phyloP scores from a whole-genome alignment of 2,888 invertebrate species.

The Agriotes lineatus region DNA sequence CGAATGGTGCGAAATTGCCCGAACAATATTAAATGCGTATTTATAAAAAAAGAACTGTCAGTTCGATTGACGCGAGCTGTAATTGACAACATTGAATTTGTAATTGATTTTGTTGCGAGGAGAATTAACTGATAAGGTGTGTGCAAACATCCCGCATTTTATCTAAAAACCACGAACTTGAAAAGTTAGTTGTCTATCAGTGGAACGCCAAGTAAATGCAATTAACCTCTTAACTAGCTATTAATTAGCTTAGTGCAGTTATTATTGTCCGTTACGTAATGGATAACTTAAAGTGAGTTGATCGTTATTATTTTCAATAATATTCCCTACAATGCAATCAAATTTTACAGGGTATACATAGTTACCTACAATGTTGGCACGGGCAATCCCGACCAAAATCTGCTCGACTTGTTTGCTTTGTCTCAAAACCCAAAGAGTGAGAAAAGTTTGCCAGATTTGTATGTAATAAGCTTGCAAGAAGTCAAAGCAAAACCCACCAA shows the following conservation, averaged over 20 bases:
- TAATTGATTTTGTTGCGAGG: no score
- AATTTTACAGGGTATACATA: conserved; percentile 77
- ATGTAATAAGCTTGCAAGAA: conserved; percentile 89
- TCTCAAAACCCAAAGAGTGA: conserved; percentile 73
- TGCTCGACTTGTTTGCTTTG: conserved; percentile 79
- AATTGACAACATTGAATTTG: no score
- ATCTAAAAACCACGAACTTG: no score
- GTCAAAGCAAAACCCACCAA: conserved; percentile 90
- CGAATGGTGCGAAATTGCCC: no score
- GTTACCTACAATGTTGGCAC: conserved; percentile 94
- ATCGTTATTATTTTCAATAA: no score
- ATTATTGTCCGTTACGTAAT: conserved; percentile 40
- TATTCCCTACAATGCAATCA: background rate
- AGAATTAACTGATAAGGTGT: no score
- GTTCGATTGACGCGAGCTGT: no score
- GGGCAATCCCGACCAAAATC: conserved; percentile 77
- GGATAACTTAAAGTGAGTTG: conserved; percentile 54
- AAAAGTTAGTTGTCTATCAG: background rate
- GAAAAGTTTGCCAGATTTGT: conserved; percentile 82
- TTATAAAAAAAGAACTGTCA: no score
- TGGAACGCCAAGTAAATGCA: background rate
- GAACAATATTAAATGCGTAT: no score
- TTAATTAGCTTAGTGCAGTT: background rate
- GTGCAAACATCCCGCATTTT: no score
- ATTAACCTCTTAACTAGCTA: background rate